phyloP scores from a whole-genome alignment of 2,797 vertebrate species.

The Myiotriccus ornatus region DNA sequence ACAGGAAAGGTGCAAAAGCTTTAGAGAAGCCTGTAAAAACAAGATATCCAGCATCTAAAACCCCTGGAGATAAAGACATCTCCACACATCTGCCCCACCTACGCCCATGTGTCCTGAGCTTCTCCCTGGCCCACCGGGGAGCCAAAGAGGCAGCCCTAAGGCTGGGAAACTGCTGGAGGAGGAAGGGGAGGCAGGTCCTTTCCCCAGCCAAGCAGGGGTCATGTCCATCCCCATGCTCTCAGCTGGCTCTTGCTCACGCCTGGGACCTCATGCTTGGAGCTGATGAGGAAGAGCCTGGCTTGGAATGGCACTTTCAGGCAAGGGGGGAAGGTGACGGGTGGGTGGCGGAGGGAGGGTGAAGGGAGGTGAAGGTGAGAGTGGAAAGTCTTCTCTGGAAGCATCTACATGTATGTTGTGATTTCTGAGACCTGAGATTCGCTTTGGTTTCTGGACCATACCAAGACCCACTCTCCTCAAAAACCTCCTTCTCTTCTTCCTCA shows the following conservation, averaged over 20 bases:
- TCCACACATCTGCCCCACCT: not conserved
- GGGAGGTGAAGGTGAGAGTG: constrained; percentile 67
- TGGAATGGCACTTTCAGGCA: constrained; percentile 31
- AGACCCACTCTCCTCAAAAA: constrained; percentile 41
- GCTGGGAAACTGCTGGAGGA: constrained; percentile 38
- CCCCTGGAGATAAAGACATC: not conserved
- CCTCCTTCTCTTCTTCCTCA: constrained; percentile 33
- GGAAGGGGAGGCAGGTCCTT: constrained; percentile 34
- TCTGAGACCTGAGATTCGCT: constrained; percentile 51
- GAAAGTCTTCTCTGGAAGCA: constrained; percentile 48
- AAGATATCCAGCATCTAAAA: not conserved
- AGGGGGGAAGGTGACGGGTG: constrained; percentile 35
- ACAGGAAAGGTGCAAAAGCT: not conserved
- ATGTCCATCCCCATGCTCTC: not conserved
- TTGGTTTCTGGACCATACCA: constrained; percentile 73
- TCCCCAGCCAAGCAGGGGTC: not conserved
- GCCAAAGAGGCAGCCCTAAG: not conserved
- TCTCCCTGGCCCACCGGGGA: not conserved
- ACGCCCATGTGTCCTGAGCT: not conserved
- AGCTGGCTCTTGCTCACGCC: not conserved
- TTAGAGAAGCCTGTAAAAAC: not conserved
- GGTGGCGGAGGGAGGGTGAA: constrained; percentile 58
- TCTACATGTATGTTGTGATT: constrained; percentile 63
- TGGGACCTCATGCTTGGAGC: not conserved
- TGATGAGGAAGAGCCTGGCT: not conserved